Percentiles rank a stretch among this genome's conserved stretches.
phyloP scores from a whole-genome alignment of 2,888 invertebrate species.

The Drosophila kambysellisi region DNA sequence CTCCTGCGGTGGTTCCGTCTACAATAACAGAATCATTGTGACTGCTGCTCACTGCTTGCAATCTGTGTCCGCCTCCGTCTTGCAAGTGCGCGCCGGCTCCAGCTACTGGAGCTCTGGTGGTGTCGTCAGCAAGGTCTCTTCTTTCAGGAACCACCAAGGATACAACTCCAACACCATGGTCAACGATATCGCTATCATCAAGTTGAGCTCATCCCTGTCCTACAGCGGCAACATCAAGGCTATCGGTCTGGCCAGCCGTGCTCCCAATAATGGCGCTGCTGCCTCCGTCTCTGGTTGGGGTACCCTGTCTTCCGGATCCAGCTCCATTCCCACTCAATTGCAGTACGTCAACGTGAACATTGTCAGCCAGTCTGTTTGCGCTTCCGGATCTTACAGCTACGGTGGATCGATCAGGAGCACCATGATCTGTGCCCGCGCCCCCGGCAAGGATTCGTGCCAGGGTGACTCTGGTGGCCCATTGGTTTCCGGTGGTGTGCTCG shows the following conservation, averaged over 20 bases:
- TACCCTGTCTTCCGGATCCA: constrained; percentile 61
- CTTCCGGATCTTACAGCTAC: constrained; percentile 82
- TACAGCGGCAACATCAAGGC: constrained; percentile 83
- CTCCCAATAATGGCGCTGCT: constrained; percentile 50
- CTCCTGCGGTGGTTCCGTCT: constrained; percentile 87
- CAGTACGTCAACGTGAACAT: constrained; percentile 85
- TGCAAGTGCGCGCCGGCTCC: constrained; percentile 86
- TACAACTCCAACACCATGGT: constrained; percentile 85
- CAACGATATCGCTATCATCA: constrained; percentile 87
- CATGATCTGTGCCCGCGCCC: constrained; percentile 73
- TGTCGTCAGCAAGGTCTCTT: constrained; percentile 34
- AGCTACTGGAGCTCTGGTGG: constrained; percentile 83
- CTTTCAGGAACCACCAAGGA: constrained; percentile 67
- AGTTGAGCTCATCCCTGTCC: constrained; percentile 85
- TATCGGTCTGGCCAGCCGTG: constrained; percentile 82
- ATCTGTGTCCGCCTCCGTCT: constrained; percentile 46
- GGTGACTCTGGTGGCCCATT: constrained; percentile 83
- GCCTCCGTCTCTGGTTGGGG: constrained; percentile 76
- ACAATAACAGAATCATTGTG: constrained; percentile 85
- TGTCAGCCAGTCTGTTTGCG: constrained; percentile 84
- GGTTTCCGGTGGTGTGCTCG: constrained; percentile 56
- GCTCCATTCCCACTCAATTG: constrained; percentile 81
- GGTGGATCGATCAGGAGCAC: constrained; percentile 41
- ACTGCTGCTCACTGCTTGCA: constrained; percentile 88
- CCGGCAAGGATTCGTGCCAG: constrained; percentile 75